Percentiles rank a stretch among this genome's conserved stretches.
phyloP scores from a whole-genome alignment of 2,797 vertebrate species.

The Clarias pachynema region DNA sequence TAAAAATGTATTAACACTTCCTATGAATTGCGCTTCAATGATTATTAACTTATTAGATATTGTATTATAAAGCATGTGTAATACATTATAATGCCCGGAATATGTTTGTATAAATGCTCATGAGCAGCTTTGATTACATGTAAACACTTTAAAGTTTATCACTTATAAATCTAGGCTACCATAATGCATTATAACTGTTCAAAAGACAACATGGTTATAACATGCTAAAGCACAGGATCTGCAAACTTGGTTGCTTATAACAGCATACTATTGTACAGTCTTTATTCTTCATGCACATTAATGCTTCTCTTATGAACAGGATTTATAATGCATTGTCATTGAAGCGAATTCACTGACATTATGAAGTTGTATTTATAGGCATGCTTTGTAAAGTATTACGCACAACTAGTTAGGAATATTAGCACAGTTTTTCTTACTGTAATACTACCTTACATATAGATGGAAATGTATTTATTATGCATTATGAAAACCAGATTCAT shows the following conservation, averaged over 20 bases:
- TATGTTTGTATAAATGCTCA: background rate
- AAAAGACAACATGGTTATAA: background rate
- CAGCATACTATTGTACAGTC: background rate
- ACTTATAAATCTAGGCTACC: background rate
- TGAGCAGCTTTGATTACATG: background rate
- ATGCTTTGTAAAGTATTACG: background rate
- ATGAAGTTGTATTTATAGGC: background rate
- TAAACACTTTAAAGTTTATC: background rate
- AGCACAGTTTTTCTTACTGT: background rate
- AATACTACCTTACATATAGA: background rate
- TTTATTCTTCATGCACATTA: background rate
- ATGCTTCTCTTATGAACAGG: background rate
- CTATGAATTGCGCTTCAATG: background rate
- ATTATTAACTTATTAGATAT: background rate
- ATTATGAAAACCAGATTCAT: background rate
- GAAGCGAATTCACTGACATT: background rate
- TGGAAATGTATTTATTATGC: background rate
- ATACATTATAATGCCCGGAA: background rate
- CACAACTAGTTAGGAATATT: background rate
- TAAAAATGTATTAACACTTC: background rate
- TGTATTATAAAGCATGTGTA: background rate
- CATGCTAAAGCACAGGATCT: background rate
- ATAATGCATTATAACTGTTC: background rate
- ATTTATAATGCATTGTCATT: background rate
- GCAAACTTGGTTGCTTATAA: background rate